Evolutionary conservation across 1,140 invertebrate species (phyloP), one percentile per base, ranked within the genome.

Genomic region (Anoplolepis gracilipes): DNA sequence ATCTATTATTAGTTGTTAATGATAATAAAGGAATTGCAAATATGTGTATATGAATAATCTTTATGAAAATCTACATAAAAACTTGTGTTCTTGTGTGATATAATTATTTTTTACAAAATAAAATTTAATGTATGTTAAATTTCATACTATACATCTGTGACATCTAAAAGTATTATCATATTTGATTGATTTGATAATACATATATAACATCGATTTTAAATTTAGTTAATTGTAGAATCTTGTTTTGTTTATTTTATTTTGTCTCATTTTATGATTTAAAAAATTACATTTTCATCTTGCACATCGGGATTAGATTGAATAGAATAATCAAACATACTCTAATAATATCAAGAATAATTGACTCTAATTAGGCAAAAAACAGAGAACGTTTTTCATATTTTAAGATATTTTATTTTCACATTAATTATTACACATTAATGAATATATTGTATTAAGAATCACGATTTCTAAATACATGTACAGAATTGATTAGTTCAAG

Each of bases 11-110:
- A 33, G 11, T 49, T 64, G 19, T 77, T 65, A 53, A 25, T 67
- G 22, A 53, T 36, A 36, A 3, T 78, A 67, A 62, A 42, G 19
- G 19, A 53, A 78, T 36, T 19, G 1, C 10, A 36, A 42, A 42
- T 67, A 53, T 22, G 28, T 42, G 1, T 7, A 30, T 78, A 42
- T 39, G 30, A 78, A 67, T 78, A 78, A 78, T 78, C 30, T 39
- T 53, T 78, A 53, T 36, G 2, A 64, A 30, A 53, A 42, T 42
- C 10, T 55, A 39, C 36, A 64, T 64, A 49, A 64, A 62, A 64
- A 64, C 13, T 61, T 42, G 0, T 36, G 25, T 77, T 5, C 6
- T 6, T 36, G 33, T 64, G 28, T 25, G 13, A 64, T 46, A 61
- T 55, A 73, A 73, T 57, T 22, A 57, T 75, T 64, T 36, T 4